Conservation (phyloP, 2,113 vertebrate species). For the Coturnix japonica region DNA sequence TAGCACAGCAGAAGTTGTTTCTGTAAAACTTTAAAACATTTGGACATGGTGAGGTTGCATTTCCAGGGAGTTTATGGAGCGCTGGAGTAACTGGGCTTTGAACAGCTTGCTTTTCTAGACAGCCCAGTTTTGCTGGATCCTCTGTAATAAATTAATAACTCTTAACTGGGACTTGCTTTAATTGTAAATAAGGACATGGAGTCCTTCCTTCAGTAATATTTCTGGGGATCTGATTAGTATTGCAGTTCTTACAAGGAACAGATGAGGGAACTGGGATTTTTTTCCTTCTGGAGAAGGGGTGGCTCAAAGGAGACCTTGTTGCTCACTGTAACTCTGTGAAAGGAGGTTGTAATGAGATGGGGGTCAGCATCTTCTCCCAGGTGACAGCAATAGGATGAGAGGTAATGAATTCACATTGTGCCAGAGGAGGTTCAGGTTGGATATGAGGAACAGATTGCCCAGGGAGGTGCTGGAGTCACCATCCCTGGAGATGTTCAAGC, state of each 20-base stretch:
- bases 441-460: too few relatives aligned
- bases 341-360: too few relatives aligned
- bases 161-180: background rate
- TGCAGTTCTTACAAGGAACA: background rate
- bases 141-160: background rate
- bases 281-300: too few relatives aligned
- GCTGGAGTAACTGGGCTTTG: background rate
- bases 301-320: too few relatives aligned
- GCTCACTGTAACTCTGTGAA: too few relatives aligned
- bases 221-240: background rate
- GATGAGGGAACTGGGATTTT: too few relatives aligned
- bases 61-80: background rate
- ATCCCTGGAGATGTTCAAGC: too few relatives aligned
- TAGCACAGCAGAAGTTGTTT: background rate
- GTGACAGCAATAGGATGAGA: too few relatives aligned
- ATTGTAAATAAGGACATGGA: background rate
- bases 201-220: background rate
- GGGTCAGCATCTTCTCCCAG: too few relatives aligned
- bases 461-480: too few relatives aligned
- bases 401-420: too few relatives aligned
- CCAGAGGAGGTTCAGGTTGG: too few relatives aligned
- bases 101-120: slow-evolving; percentile 1
- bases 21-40: background rate
- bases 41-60: background rate
- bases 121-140: slow-evolving; percentile 8